Evolutionary conservation across 1,140 invertebrate genomes (phyloP), one percentile per base, ranked within the genome.

Genomic region (Neoseiulus cucumeris): DNA sequence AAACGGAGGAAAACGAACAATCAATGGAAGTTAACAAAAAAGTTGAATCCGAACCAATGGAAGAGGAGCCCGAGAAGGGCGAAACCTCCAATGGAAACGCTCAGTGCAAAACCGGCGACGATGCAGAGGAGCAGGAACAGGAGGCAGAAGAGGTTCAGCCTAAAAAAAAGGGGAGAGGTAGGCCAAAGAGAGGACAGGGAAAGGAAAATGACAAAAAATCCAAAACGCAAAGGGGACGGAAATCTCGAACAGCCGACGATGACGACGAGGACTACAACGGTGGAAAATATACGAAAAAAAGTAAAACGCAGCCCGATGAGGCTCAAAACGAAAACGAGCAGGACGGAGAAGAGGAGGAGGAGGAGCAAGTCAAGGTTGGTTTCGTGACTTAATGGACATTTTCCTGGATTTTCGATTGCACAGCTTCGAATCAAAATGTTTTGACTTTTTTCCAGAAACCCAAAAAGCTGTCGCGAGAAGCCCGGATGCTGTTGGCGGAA

Each of bases 281-380:
- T 9, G 33, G 33, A 39, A 39, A 39, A 39, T 4, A 4, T 9
- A 9, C 33, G 33, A 39, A 9, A 9, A 39, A 39, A 9, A 39
- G n/a, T n/a, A n/a, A n/a, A 39, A 9, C 4, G 39, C 22, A 64
- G 44, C 72, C 2, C 79, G 42, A 28, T n/a, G n/a, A n/a, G n/a
- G n/a, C n/a, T n/a, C n/a, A 64, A 64, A 44, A 18, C 7, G 25
- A 44, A 66, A 41, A 82, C 66, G 83, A 85, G 72, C 71, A 74
- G 39, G 67, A 70, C 47, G 82, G 83, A 67, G 72, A 83, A 18
- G 84, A 84, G 68, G 79, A 78, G 39, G 82, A 81, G 65, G 81
- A 80, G 29, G 78, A 79, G 9, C 41, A 14, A 22, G 18, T 17
- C 6, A 7, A 22, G 64, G 64, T 12, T 41, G 0, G 20, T n/a